Base-by-base conservation (phyloP, 2,113 vertebrate genomes). In the Colius striatus region DNA sequence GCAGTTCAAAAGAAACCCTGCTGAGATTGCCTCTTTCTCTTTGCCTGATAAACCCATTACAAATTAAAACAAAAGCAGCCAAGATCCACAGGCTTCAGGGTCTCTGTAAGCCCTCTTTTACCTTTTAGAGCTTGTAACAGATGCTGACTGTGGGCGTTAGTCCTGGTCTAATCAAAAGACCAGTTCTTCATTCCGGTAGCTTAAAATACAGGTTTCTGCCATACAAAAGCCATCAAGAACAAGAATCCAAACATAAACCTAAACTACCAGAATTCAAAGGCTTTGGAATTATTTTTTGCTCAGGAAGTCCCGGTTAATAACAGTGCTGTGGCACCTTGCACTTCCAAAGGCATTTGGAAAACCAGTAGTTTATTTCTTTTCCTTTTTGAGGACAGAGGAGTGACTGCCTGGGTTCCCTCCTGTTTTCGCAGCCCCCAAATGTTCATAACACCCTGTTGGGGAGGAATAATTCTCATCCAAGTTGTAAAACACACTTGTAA, bases 401-500 rank as follows among this genome's bases (percentile, higher is more conserved):
- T 29, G 47, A 62, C 84, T 94, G 84, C 45, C 72, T 80, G 45
- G 58, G 70, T 93, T 66, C 21, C 5, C 54, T 84, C 66, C 79
- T 84, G 50, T 73, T 93, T 94, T 76, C 47, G 81, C 48, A 53
- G 83, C 88, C 36, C 62, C 27, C 10, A 65, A 89, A 85, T 54
- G 85, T 74, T 91, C 81, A 34, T 91, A 95, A 95, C 74, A 95
- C 87, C 66, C 91, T 90, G 57, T 93, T 94, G 91, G 62, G 57
- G 70, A 91, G 51, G 87, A 87, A 83, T 87, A 87, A 93, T 86
- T 94, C 91, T 90, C 55, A 62, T 91, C 88, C 78, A 84, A 95
- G 74, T 71, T 90, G 89, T 87, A 95, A 96, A 95, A 93, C 72
- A 82, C 86, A 68, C 60, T 80, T 87, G 48, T 75, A 89, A 96